These are phyloP conservation scores for Triplophysa tibetana DNA, from an alignment of 2,113 vertebrate genomes.

Conservation along the genomic window DNA sequence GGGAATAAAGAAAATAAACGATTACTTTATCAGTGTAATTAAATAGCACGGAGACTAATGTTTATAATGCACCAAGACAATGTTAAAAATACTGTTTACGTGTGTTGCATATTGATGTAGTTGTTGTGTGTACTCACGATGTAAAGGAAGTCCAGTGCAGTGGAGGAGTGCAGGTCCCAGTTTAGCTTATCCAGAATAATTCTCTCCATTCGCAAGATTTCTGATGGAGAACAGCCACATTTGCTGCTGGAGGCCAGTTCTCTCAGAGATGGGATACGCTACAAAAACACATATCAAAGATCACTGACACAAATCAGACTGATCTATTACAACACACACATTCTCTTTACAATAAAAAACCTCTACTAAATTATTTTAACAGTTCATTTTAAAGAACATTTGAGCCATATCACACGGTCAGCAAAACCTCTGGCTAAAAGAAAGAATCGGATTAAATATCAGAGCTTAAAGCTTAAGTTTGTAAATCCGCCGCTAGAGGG, in stretches of 20 bases:
- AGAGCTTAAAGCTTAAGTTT: background rate
- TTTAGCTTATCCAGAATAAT: conserved; percentile 95
- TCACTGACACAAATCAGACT: background rate
- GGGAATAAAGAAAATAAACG: too few species aligned
- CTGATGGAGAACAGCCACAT: conserved; percentile 93
- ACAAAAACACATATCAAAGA: conserved; percentile 16
- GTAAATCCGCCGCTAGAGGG: too few species aligned
- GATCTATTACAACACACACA: background rate
- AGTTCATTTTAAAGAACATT: background rate
- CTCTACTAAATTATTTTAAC: background rate
- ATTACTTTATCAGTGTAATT: too few species aligned
- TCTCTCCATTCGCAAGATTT: conserved; percentile 96
- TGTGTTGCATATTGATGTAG: too few species aligned
- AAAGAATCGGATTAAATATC: conserved; percentile 3
- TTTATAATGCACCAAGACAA: too few species aligned
- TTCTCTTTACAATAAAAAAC: background rate
- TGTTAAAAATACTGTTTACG: too few species aligned
- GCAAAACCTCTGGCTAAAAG: background rate
- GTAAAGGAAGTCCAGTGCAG: conserved; percentile 94
- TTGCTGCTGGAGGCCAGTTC: conserved; percentile 86
- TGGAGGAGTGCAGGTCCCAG: conserved; percentile 95
- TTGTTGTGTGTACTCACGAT: conserved; percentile 77
- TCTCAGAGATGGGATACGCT: conserved; percentile 90
- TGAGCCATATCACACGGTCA: background rate
- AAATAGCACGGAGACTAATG: too few species aligned